Evolutionary conservation across 35 echinoderm and acorn worm species (phyloP).

Genomic region (Strongylocentrotus purpuratus): DNA sequence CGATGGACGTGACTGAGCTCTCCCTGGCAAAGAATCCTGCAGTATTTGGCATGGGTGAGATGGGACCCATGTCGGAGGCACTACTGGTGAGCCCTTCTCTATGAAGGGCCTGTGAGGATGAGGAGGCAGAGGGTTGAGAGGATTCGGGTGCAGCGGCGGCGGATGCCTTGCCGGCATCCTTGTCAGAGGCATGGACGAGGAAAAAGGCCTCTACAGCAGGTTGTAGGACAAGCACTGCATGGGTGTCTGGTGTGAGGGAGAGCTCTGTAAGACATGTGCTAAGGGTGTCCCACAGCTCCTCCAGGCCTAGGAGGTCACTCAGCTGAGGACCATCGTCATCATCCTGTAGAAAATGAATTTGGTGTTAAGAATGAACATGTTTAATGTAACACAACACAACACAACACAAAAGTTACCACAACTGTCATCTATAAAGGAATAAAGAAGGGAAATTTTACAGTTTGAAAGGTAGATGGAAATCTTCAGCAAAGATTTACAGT

Average conservation of each 20-base stretch:
- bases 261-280: constrained; percentile 86
- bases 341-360: constrained; percentile 38
- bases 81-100: constrained; percentile 50
- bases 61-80: constrained; percentile 34
- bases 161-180: constrained; percentile 55
- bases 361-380: not conserved
- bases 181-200: constrained; percentile 93
- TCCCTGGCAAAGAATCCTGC: constrained; percentile 84
- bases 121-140: not conserved
- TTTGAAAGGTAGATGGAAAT: not conserved
- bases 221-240: constrained; percentile 96
- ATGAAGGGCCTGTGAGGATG: not conserved
- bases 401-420: no score
- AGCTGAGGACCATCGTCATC: constrained; percentile 72
- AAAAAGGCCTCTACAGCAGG: constrained; percentile 98
- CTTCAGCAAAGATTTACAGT: not conserved
- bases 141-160: not conserved
- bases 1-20: constrained; percentile 88
- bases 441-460: not conserved
- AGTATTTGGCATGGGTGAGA: constrained; percentile 66
- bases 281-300: constrained; percentile 89
- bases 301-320: constrained; percentile 76
- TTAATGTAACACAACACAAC: not conserved
- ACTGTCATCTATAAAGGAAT: no score
- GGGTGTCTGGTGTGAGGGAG: constrained; percentile 89